These are phyloP conservation scores for Meganola albula DNA, from an alignment of 2,888 invertebrate genomes.

Conservation along the genomic window DNA sequence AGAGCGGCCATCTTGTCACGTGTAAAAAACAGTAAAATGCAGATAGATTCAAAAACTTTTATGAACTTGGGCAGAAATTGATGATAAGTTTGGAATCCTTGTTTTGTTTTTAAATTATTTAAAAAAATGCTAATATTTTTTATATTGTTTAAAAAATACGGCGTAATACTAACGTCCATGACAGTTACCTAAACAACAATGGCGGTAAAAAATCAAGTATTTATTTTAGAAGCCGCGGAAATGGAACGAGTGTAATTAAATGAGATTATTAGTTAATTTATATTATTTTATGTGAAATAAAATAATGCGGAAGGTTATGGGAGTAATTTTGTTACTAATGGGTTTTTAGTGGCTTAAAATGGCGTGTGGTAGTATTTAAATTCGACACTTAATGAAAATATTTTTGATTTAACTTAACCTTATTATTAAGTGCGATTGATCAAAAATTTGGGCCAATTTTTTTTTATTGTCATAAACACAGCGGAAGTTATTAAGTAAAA, in stretches of 20 bases:
- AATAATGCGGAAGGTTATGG: conserved; percentile 27
- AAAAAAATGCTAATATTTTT: no score
- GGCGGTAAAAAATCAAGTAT: conserved; percentile 16
- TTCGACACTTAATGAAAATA: no score
- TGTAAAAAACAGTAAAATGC: no score
- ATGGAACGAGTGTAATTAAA: conserved; percentile 33
- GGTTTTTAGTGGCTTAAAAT: conserved; percentile 11
- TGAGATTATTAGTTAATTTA: conserved; percentile 62
- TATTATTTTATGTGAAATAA: conserved; percentile 41
- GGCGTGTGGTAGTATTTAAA: conserved; percentile 15
- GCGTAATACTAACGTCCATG: conserved; percentile 11
- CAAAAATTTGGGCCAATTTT: no score
- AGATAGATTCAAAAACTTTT: no score
- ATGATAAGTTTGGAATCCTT: no score
- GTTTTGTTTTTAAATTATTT: no score
- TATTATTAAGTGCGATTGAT: no score
- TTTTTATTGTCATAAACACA: conserved; percentile 1
- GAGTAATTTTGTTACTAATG: conserved; percentile 11
- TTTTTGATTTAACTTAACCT: no score
- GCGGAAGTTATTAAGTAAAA: not conserved
- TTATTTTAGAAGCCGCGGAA: conserved; percentile 17
- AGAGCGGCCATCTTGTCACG: no score
- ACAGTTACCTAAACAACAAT: conserved; percentile 13
- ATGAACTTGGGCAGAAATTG: no score
- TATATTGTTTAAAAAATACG: no score